phyloP scores from a whole-genome alignment of 2,113 vertebrate species.

The Sinocyclocheilus grahami region DNA sequence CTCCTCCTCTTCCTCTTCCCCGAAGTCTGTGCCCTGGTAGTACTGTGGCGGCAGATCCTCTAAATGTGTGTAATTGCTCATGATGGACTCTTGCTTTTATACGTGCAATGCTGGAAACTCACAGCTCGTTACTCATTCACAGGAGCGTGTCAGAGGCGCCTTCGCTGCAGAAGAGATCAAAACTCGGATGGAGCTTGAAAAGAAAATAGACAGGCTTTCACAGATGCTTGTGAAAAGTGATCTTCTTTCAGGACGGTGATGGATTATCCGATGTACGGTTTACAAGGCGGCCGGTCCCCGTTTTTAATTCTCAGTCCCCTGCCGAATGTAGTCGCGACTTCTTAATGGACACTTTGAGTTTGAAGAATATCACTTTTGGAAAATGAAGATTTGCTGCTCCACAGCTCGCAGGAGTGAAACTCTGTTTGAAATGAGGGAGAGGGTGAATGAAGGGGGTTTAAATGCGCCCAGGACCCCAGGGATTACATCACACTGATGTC shows the following conservation, averaged over 20 bases:
- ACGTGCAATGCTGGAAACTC: constrained; percentile 65
- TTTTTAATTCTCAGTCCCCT: constrained; percentile 70
- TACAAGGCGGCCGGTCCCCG: constrained; percentile 56
- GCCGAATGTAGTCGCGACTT: constrained; percentile 62
- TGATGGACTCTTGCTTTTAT: constrained; percentile 73
- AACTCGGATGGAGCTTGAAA: constrained; percentile 39
- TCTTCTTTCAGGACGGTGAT: constrained; percentile 66
- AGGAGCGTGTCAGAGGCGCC: constrained; percentile 59
- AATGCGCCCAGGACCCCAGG: constrained; percentile 66
- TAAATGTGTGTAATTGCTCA: constrained; percentile 75
- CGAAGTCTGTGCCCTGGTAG: constrained; percentile 75
- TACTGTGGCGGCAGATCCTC: constrained; percentile 76
- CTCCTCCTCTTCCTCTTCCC: constrained; percentile 81
- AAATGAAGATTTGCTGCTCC: constrained; percentile 17
- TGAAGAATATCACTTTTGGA: constrained; percentile 49
- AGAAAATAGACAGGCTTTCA: constrained; percentile 61
- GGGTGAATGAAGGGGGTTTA: constrained; percentile 64
- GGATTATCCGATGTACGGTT: constrained; percentile 64
- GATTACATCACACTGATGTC: constrained; percentile 64
- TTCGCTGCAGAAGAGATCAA: constrained; percentile 58
- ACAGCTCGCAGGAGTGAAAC: not conserved
- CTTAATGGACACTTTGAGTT: constrained; percentile 52
- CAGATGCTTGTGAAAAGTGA: constrained; percentile 65
- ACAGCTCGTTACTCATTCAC: constrained; percentile 60
- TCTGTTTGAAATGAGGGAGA: constrained; percentile 59